These are phyloP conservation scores for Panzeria rudis DNA, from an alignment of 2,888 invertebrate species.

Conservation along the genomic window DNA sequence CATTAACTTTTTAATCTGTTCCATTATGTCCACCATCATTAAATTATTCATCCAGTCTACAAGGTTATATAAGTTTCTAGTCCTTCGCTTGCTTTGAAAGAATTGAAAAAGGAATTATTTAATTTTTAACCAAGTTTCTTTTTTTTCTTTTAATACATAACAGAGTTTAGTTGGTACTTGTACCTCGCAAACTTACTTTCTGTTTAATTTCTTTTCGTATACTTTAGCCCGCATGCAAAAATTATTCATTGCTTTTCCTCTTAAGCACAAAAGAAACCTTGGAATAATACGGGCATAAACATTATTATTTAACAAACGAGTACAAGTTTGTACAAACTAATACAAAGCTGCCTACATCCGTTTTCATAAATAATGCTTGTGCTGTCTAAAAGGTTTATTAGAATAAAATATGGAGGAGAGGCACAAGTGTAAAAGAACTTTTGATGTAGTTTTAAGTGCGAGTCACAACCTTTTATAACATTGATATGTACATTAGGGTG, in stretches of 20 bases:
- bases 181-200: conserved; percentile 10
- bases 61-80: conserved; percentile 4
- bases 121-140: not conserved
- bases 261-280: conserved; percentile 44
- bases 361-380: conserved; percentile 1
- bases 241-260: conserved; percentile 29
- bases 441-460: conserved; percentile 17
- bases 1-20: not conserved
- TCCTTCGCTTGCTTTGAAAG: not conserved
- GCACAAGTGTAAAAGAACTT: not conserved
- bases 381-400: conserved; percentile 2
- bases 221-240: conserved; percentile 7
- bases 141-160: not conserved
- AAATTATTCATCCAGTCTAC: conserved; percentile 2
- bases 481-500: too few relatives aligned
- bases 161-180: not conserved
- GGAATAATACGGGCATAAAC: conserved; percentile 10
- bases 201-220: conserved; percentile 1
- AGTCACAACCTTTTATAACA: too few relatives aligned
- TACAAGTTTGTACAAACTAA: not conserved
- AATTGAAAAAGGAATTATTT: conserved; percentile 10
- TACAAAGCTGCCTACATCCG: not conserved
- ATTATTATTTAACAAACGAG: conserved; percentile 13
- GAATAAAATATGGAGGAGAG: not conserved
- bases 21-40: conserved; percentile 1